These are phyloP conservation scores for Nyctibius grandis DNA, from an alignment of 2,797 vertebrate species.

Conservation along the genomic window DNA sequence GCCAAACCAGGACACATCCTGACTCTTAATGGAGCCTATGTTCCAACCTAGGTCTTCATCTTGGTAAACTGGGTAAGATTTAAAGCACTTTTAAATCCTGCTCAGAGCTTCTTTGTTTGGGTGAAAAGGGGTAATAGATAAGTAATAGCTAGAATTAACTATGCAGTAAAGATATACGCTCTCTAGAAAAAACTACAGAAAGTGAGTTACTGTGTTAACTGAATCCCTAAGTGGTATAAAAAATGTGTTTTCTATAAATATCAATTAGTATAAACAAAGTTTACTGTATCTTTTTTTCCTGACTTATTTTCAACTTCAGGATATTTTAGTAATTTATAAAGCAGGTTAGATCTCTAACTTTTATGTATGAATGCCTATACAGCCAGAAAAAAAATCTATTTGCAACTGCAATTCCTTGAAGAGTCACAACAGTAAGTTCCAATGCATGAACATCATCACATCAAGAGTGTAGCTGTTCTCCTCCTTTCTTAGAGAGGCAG, in stretches of 20 bases:
- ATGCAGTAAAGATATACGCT: background rate
- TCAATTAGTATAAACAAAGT: background rate
- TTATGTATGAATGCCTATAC: background rate
- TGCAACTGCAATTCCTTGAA: background rate
- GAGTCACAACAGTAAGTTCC: background rate
- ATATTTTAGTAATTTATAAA: conserved; percentile 15
- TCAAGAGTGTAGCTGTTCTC: background rate
- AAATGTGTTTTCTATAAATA: background rate
- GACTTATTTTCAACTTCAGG: background rate
- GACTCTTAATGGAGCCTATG: background rate
- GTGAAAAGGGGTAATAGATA: background rate
- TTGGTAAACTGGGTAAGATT: background rate
- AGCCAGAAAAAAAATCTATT: background rate
- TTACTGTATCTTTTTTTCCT: background rate
- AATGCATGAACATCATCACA: background rate
- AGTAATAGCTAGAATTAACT: background rate
- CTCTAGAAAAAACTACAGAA: background rate
- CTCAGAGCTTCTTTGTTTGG: background rate
- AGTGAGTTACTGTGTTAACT: background rate
- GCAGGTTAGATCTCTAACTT: background rate
- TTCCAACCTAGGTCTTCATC: background rate
- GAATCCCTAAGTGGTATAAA: background rate
- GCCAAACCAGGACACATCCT: too few species aligned
- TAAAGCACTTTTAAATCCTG: background rate
- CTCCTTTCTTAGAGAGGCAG: background rate